Evolutionary conservation across 2,888 invertebrate genomes (phyloP), one percentile per base, ranked within the genome.

Genomic region (Creontiades dilutus): DNA sequence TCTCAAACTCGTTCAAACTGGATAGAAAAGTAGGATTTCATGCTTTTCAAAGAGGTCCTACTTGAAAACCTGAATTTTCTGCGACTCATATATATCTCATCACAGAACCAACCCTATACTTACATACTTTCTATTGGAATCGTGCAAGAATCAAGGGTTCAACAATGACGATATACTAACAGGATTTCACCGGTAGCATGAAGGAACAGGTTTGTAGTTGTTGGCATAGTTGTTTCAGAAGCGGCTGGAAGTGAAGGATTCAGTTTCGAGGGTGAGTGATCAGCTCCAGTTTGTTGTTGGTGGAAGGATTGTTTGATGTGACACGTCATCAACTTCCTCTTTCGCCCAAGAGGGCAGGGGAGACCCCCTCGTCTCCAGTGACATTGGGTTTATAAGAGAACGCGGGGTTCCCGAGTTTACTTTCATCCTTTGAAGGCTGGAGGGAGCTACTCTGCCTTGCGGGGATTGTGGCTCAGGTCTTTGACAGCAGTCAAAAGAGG

Each of bases 271-370:
- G 82, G 82, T 82, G 82, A 82, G 82, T 82, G 82, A 82, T 82
- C 82, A 82, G 78, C 47, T 47, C 78, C 37, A 37, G 37, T 37
- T 37, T n/a, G 37, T 19, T 78, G 78, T 47, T 47, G 78, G 78
- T 78, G 68, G 86, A 75, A 55, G 86, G 27, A 46, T 86, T 68
- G 86, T 86, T 86, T 86, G 86, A 86, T 86, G 86, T 86, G 86
- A 86, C 86, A 86, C 86, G 27, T 75, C 86, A 86, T 86, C 86
- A 86, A 86, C 86, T 86, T 75, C 86, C 75, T 86, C 86, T 86
- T 86, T 75, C 48, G 86, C 19, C 68, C 61, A 61, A 85, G 27
- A 37, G 61, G 37, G 52, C 27, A 2, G 81, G 52, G 57, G 57
- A 55, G 23, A 23, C 47, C 82, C 52, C 52, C 47, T 16, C 48